Conservation (phyloP, 35 echinoderm and acorn worm species). For the Diadema setosum region DNA sequence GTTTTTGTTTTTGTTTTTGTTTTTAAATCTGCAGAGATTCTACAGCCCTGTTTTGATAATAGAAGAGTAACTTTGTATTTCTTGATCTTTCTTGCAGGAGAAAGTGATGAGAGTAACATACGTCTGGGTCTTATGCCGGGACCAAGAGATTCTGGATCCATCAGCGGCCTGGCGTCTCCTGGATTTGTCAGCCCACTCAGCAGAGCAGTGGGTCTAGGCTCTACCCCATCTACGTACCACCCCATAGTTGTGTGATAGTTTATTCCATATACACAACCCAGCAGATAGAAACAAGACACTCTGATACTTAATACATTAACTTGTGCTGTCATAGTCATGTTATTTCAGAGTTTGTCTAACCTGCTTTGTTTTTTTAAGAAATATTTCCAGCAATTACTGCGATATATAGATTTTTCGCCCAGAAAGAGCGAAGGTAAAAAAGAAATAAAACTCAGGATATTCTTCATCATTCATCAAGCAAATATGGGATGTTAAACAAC, state of each 20-base stretch:
- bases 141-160: conserved; percentile 86
- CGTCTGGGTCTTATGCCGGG: conserved; percentile 92
- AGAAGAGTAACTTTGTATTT: not conserved
- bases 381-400: too few relatives aligned
- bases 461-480: too few relatives aligned
- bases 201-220: conserved; percentile 84
- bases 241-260: not conserved
- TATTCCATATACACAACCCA: not conserved
- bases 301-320: not conserved
- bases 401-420: too few relatives aligned
- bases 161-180: conserved; percentile 86
- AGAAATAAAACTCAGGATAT: too few relatives aligned
- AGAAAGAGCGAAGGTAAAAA: too few relatives aligned
- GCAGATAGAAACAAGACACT: not conserved
- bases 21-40: too few relatives aligned
- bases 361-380: too few relatives aligned
- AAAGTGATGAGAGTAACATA: conserved; percentile 94
- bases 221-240: not conserved
- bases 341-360: not conserved
- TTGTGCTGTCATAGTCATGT: not conserved
- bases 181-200: conserved; percentile 84
- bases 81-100: conserved; percentile 48
- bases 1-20: too few relatives aligned
- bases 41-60: too few relatives aligned
- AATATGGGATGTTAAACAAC: too few relatives aligned